phyloP scores from a whole-genome alignment of 2,797 vertebrate species.

The Odontamblyopus rebecca region DNA sequence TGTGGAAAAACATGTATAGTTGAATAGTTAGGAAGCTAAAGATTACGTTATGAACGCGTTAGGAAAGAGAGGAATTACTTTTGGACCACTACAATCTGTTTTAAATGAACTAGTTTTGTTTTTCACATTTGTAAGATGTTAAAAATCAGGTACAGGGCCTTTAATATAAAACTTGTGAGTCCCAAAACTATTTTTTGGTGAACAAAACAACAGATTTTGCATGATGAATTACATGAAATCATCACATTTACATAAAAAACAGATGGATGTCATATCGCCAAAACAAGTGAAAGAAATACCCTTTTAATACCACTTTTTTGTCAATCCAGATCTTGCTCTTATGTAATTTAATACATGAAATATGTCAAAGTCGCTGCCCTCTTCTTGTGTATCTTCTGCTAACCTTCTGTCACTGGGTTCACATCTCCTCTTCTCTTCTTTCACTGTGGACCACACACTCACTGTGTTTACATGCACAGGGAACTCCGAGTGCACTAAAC shows the following conservation, averaged over 20 bases:
- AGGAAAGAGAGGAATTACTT: no score
- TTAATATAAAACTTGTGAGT: no score
- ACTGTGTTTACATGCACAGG: no score
- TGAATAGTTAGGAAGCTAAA: no score
- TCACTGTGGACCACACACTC: conserved; percentile 19
- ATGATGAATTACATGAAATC: not conserved
- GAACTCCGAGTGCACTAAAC: no score
- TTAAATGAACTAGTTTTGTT: no score
- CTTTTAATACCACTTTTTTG: not conserved
- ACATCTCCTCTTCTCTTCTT: conserved; percentile 22
- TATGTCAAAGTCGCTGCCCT: conserved; percentile 4
- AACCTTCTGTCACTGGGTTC: conserved; percentile 20
- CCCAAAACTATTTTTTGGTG: not conserved
- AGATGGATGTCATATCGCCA: not conserved
- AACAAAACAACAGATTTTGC: no score
- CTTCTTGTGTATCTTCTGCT: conserved; percentile 10
- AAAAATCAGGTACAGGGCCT: no score
- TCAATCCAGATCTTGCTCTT: not conserved
- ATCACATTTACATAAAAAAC: not conserved
- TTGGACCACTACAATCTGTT: no score
- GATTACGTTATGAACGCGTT: no score
- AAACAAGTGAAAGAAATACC: not conserved
- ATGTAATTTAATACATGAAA: not conserved
- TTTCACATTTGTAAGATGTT: no score
- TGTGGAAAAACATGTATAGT: no score